phyloP scores from a whole-genome alignment of 1,140 invertebrate species.

The Drosophila chauvacae region DNA sequence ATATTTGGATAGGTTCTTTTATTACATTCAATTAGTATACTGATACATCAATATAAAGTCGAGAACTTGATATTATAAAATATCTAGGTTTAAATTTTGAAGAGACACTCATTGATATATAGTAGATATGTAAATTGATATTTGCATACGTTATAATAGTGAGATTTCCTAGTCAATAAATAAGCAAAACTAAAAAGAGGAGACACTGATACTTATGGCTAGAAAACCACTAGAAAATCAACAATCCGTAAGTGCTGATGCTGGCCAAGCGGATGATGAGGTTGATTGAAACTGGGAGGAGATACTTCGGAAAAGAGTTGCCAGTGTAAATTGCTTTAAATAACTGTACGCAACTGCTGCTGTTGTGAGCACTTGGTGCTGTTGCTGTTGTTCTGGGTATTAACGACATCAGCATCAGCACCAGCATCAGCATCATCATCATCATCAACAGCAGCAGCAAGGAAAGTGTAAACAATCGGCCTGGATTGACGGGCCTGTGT shows the following conservation, averaged over 20 bases:
- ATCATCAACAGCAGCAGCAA: neutral
- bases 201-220: neutral
- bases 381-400: slow-evolving; percentile 32
- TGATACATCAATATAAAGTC: neutral
- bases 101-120: too few relatives aligned
- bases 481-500: slow-evolving; percentile 22
- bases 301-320: slow-evolving; percentile 43
- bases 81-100: too few relatives aligned
- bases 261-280: slow-evolving; percentile 29
- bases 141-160: too few relatives aligned
- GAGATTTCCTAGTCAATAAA: too few relatives aligned
- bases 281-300: slow-evolving; percentile 42
- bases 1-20: neutral
- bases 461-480: slow-evolving; percentile 48
- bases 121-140: too few relatives aligned
- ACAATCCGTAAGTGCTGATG: neutral
- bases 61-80: too few relatives aligned
- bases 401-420: slow-evolving; percentile 43
- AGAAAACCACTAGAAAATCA: neutral
- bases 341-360: slow-evolving; percentile 40
- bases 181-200: too few relatives aligned
- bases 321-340: slow-evolving; percentile 65
- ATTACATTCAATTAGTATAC: neutral
- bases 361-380: slow-evolving; percentile 10
- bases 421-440: neutral